These are phyloP conservation scores for Hydropsyche tenuis DNA, from an alignment of 1,140 invertebrate genomes.

Conservation along the genomic window DNA sequence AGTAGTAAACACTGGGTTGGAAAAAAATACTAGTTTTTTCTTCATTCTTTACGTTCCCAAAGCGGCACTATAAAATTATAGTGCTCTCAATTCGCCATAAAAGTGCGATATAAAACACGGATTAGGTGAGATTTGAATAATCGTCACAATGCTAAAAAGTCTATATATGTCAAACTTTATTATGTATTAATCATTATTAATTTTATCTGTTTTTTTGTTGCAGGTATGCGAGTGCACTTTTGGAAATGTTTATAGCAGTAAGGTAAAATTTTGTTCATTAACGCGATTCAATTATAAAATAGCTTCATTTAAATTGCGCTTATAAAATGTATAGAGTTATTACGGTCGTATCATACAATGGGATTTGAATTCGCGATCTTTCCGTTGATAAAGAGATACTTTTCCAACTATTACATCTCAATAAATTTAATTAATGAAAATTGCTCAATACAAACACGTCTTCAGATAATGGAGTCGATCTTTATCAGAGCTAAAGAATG, in stretches of 20 bases:
- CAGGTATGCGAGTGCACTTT: not conserved
- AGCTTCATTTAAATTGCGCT: not conserved
- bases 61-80: too few relatives aligned
- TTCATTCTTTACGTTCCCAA: too few relatives aligned
- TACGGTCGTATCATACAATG: constrained; percentile 9
- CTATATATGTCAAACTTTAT: too few relatives aligned
- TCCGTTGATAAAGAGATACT: not conserved
- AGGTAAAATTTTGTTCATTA: not conserved
- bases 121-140: too few relatives aligned
- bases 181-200: not conserved
- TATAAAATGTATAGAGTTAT: not conserved
- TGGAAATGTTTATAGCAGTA: not conserved
- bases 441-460: constrained; percentile 6
- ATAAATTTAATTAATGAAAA: constrained; percentile 20
- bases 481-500: not conserved
- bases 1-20: not conserved
- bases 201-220: not conserved
- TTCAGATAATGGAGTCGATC: not conserved
- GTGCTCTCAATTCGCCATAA: too few relatives aligned
- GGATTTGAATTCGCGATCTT: not conserved
- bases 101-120: too few relatives aligned
- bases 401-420: constrained; percentile 12
- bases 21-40: too few relatives aligned
- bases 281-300: not conserved
- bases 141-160: too few relatives aligned